These are phyloP conservation scores for Clarias laeviceps DNA, from an alignment of 2,797 vertebrate species.

Conservation along the genomic window DNA sequence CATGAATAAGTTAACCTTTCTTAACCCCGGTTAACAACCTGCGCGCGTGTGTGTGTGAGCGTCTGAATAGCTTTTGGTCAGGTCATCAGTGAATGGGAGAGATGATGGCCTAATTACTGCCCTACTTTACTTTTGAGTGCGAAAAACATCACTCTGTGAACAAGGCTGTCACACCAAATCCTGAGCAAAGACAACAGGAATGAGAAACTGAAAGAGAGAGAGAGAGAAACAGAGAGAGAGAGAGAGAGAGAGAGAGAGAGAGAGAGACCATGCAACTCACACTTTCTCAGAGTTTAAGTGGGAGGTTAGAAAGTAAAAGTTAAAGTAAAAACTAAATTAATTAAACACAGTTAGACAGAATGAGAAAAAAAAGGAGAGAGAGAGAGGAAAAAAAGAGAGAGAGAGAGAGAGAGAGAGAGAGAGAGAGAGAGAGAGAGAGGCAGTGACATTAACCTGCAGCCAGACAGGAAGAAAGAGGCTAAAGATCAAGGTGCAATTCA, in stretches of 20 bases:
- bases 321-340: no score
- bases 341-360: no score
- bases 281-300: no score
- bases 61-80: neutral
- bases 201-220: neutral
- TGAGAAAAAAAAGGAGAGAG: no score
- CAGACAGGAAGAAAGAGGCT: neutral
- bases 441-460: neutral
- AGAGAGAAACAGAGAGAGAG: neutral
- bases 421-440: neutral
- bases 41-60: neutral
- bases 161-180: constrained; percentile 2
- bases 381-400: no score
- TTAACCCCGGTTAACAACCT: no score
- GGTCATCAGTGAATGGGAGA: constrained; percentile 57
- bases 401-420: neutral
- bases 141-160: constrained; percentile 2
- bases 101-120: constrained; percentile 76
- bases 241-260: neutral
- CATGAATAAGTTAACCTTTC: neutral
- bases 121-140: constrained; percentile 65
- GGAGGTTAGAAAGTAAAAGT: no score
- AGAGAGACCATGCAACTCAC: neutral
- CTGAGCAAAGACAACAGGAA: constrained; percentile 13
- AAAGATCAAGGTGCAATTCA: no score